Conservation (phyloP, 2,113 vertebrate species). For the Eupsittula cactorum region DNA sequence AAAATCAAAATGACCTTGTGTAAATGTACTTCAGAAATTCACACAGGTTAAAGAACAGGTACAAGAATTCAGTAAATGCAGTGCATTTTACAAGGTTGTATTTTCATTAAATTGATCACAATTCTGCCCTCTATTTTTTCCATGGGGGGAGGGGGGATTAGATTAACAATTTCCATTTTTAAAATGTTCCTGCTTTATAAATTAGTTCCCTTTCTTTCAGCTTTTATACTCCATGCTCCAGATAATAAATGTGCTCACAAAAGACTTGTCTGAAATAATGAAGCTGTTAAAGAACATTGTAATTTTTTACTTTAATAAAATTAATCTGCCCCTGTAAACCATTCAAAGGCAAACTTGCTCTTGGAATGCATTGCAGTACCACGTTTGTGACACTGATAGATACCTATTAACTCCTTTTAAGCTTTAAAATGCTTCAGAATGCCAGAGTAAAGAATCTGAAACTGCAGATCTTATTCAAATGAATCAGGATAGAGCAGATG, state of each 20-base stretch:
- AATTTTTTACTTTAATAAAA: constrained; percentile 75
- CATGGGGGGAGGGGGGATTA: not conserved
- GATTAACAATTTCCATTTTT: constrained; percentile 54
- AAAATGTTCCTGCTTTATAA: constrained; percentile 53
- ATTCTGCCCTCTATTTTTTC: not conserved
- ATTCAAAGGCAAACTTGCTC: constrained; percentile 59
- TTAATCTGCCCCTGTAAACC: constrained; percentile 68
- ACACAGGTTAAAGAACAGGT: constrained; percentile 16
- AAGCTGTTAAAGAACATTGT: constrained; percentile 65
- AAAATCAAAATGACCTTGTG: constrained; percentile 33
- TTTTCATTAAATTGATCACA: constrained; percentile 19
- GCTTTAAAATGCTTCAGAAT: constrained; percentile 72
- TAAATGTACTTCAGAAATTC: constrained; percentile 17
- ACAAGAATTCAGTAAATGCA: not conserved
- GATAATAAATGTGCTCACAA: constrained; percentile 66
- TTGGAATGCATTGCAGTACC: constrained; percentile 56
- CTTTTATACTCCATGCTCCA: constrained; percentile 40
- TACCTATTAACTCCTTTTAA: constrained; percentile 76
- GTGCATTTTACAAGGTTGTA: not conserved
- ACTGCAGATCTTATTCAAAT: constrained; percentile 86
- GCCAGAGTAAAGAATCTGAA: constrained; percentile 76
- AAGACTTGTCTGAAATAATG: constrained; percentile 67
- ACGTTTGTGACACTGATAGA: constrained; percentile 69
- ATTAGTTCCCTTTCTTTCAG: constrained; percentile 47
- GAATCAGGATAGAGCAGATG: constrained; percentile 86